Conservation (phyloP, 2,888 invertebrate genomes). For the Malthinus flaveolus region DNA sequence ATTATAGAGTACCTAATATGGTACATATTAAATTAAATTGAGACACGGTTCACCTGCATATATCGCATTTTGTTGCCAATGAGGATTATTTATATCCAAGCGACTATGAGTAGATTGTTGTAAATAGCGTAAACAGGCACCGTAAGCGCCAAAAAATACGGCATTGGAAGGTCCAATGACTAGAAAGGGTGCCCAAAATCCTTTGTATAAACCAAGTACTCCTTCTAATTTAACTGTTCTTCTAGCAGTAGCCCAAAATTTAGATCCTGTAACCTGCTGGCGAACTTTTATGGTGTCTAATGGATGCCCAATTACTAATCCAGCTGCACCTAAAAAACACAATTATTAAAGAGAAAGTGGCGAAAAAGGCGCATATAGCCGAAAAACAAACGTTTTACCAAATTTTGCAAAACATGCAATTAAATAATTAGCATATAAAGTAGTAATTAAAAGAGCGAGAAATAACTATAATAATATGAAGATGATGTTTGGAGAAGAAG, state of each 20-base stretch:
- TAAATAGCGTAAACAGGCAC: slow-evolving; percentile 52
- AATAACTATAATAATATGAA: too few species aligned
- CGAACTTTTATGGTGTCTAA: slow-evolving; percentile 74
- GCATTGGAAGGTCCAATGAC: slow-evolving; percentile 68
- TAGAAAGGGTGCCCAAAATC: slow-evolving; percentile 67
- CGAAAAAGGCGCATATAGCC: too few species aligned
- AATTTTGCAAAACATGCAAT: too few species aligned
- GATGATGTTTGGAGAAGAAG: too few species aligned
- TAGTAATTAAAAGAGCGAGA: too few species aligned
- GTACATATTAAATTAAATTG: background rate
- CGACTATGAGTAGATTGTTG: slow-evolving; percentile 38
- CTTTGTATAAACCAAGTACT: slow-evolving; percentile 67
- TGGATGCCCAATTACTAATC: slow-evolving; percentile 68
- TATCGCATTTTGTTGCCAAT: slow-evolving; percentile 33
- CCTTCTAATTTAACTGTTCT: slow-evolving; percentile 47
- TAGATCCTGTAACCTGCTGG: slow-evolving; percentile 59
- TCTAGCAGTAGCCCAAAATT: slow-evolving; percentile 48
- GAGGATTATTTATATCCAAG: slow-evolving; percentile 27
- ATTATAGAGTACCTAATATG: too few species aligned
- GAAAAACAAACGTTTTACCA: too few species aligned
- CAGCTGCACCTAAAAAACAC: slow-evolving; percentile 60
- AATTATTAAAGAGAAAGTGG: background rate
- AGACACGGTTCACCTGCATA: slow-evolving; percentile 29
- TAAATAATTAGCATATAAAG: too few species aligned
- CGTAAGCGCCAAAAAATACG: slow-evolving; percentile 69